Evolutionary conservation across 2,888 invertebrate species (phyloP).

Genomic region (Erannis defoliaria): DNA sequence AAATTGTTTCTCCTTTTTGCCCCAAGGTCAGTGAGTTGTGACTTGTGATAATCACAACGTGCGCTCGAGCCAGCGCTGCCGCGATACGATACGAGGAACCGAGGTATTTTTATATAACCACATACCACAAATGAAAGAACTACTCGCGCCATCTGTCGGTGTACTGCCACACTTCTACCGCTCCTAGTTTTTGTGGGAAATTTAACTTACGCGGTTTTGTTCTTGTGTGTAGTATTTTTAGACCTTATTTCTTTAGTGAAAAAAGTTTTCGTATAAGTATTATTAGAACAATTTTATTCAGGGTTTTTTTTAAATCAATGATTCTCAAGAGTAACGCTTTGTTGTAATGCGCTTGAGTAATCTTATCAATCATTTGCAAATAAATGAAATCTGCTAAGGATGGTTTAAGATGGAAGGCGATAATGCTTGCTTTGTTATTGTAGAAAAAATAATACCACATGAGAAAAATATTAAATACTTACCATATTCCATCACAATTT

Average conservation of each 20-base stretch:
- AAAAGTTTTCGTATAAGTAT: background rate
- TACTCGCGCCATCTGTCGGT: conserved; percentile 66
- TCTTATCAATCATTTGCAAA: too few species aligned
- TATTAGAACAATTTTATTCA: too few species aligned
- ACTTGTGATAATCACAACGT: conserved; percentile 71
- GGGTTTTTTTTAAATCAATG: too few species aligned
- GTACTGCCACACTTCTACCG: conserved; percentile 9
- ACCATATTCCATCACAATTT: too few species aligned
- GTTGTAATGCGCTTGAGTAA: too few species aligned
- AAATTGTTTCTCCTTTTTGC: conserved; percentile 80
- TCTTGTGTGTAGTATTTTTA: background rate
- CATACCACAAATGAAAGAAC: conserved; percentile 42
- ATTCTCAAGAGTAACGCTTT: too few species aligned
- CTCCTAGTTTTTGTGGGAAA: conserved; percentile 27
- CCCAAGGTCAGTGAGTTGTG: conserved; percentile 81
- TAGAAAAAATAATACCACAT: too few species aligned
- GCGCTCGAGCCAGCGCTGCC: conserved; percentile 51
- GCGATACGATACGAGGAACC: conserved; percentile 71
- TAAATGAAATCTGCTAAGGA: too few species aligned
- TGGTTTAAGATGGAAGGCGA: too few species aligned
- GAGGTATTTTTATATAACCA: conserved; percentile 68
- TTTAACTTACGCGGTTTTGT: conserved; percentile 34
- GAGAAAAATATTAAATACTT: too few species aligned
- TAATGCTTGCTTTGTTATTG: too few species aligned
- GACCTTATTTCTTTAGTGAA: background rate